These are phyloP conservation scores for Dinomys branickii DNA, from an alignment of 2,113 vertebrate species.

Conservation along the genomic window DNA sequence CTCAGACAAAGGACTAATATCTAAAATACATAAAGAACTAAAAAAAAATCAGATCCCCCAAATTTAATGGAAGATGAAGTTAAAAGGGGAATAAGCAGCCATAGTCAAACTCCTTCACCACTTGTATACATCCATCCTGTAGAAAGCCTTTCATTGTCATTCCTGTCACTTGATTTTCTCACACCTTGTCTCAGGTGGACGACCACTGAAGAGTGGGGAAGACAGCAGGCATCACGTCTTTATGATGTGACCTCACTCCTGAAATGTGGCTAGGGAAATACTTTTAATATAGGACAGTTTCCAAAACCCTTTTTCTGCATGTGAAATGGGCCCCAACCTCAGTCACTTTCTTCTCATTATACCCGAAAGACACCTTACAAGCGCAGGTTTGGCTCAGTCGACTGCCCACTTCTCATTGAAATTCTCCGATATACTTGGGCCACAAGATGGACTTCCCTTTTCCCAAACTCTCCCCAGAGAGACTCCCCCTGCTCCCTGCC, in stretches of 20 bases:
- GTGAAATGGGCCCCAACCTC: neutral
- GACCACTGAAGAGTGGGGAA: neutral
- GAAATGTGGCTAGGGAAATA: neutral
- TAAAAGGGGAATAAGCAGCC: neutral
- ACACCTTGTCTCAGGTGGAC: neutral
- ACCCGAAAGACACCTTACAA: neutral
- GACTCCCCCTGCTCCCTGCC: neutral
- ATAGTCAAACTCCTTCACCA: neutral
- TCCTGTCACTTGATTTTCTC: slow-evolving; percentile 39
- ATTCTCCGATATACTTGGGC: neutral
- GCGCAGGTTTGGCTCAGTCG: neutral
- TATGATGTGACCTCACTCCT: neutral
- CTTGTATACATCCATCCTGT: neutral
- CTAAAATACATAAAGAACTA: neutral
- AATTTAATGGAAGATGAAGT: neutral
- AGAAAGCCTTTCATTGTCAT: neutral
- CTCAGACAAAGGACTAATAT: neutral
- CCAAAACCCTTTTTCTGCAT: neutral
- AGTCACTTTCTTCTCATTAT: neutral
- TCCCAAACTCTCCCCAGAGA: neutral
- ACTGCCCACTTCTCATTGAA: neutral
- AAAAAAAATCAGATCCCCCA: neutral
- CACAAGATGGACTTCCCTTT: neutral
- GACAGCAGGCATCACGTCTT: neutral
- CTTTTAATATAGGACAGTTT: neutral